These are phyloP conservation scores for Sylvia atricapilla DNA, from an alignment of 2,113 vertebrate genomes.

Conservation along the genomic window DNA sequence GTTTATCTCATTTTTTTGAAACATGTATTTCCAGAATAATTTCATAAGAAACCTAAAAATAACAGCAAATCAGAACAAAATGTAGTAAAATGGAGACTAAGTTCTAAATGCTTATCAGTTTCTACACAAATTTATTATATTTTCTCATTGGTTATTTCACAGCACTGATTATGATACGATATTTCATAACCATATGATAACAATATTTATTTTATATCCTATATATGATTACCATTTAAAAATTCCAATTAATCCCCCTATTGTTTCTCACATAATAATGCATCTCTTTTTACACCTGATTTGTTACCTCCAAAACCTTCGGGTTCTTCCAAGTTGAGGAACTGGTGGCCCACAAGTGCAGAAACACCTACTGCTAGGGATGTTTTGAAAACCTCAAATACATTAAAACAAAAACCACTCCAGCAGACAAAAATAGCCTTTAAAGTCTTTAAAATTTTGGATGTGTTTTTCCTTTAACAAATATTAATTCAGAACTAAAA, in stretches of 20 bases:
- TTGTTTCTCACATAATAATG: not conserved
- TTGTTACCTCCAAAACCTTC: not conserved
- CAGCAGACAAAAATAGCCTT: not conserved
- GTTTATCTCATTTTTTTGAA: not conserved
- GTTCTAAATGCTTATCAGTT: not conserved
- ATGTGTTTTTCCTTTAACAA: not conserved
- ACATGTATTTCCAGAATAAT: not conserved
- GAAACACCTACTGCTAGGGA: not conserved
- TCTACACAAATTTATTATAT: not conserved
- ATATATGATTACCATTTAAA: not conserved
- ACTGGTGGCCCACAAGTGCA: not conserved
- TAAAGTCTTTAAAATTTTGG: not conserved
- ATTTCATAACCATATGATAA: not conserved
- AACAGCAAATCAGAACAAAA: not conserved
- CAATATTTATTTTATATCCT: not conserved
- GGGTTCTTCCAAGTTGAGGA: not conserved
- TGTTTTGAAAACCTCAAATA: not conserved
- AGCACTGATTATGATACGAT: not conserved
- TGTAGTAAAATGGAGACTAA: not conserved
- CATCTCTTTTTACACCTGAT: not conserved
- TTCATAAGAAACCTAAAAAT: not conserved
- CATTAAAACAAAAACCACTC: accelerated
- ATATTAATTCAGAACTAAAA: not conserved
- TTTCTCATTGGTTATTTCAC: not conserved
- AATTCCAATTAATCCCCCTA: not conserved